Base-by-base conservation (phyloP, 2,888 invertebrate genomes). In the Hydrotaea cyrtoneurina region DNA sequence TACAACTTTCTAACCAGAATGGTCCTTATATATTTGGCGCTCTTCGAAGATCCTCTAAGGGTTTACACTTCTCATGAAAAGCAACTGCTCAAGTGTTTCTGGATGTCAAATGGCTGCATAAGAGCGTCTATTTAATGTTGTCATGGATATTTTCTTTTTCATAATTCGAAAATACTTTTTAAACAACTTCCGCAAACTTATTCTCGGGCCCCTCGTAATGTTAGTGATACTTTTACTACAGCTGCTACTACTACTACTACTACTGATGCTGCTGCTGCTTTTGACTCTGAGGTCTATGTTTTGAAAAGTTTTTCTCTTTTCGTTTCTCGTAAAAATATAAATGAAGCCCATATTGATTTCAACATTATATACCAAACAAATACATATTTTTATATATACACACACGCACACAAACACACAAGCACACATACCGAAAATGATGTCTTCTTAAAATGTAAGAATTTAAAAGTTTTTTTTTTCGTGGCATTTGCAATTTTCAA, bases 151-250 rank as follows among this genome's bases (percentile, higher is more conserved):
- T n/a, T n/a, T n/a, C n/a, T n/a, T n/a, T n/a, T n/a, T n/a, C n/a
- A n/a, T n/a, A n/a, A n/a, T n/a, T n/a, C n/a, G n/a, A n/a, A n/a
- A n/a, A n/a, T n/a, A n/a, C n/a, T n/a, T n/a, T n/a, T n/a, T n/a
- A n/a, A n/a, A n/a, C 39, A 39, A 39, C 13, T 39, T 3, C 1
- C 10, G 39, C 7, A 39, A 39, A 39, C 39, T 39, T 39, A 8
- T 39, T 39, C 11, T 13, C 10, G 1, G 71, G 55, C 53, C 71
- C 50, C 39, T 64, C 26, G 59, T 55, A 50, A 50, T 73, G 64
- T 64, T 73, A 75, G 69, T 74, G 46, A 76, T 82, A 78, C 78
- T 57, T 69, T 53, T 5, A 2, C 11, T 46, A n/a, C n/a, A n/a
- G n/a, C n/a, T n/a, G n/a, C n/a, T 31, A 7, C 31, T 31, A 31